Base-by-base conservation (phyloP, 2,888 invertebrate genomes). In the Sphaerophoria taeniata region DNA sequence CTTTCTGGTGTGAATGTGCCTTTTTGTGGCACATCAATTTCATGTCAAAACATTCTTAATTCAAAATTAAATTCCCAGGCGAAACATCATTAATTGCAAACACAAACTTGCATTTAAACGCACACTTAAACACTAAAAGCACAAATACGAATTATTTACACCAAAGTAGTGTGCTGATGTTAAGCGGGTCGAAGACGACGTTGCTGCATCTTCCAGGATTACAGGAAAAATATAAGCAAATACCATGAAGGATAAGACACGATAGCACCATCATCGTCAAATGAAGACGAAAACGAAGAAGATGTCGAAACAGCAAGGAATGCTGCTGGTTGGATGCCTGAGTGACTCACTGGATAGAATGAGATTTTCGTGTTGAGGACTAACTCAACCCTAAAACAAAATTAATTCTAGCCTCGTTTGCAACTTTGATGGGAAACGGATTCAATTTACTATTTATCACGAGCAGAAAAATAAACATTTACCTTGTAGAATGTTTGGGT, bases 371-470 rank as follows among this genome's bases (percentile, higher is more conserved):
- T 12, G 34, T 34, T 11, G 24, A 14, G 55, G 24, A 9, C 34
- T 43, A 16, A 63, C 60, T 73, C 47, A 51, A 49, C 49, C 71
- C 61, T 69, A 33, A 6, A 73, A 73, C 77, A 63, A 80, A 85
- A 84, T 85, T 85, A 85, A 85, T 85, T 85, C 85, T 56, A 73
- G 72, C 85, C 81, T 85, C 85, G 85, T 85, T 81, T 73, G 73
- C 70, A 81, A 81, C 85, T 85, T 85, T 85, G 85, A 85, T 85
- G 81, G 85, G 73, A 85, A 85, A 85, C 76, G 85, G 80, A 85
- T 85, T 85, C 81, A 85, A 85, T 85, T 85, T 85, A 85, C 77
- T 85, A 81, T 85, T 85, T 85, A 85, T 81, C 85, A 77, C 76
- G 49, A 85, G 73, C 77, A 70, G 77, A 85, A 85, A 85, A 81